Base-by-base conservation (phyloP, 2,888 invertebrate genomes). In the Euzophera pinguis region DNA sequence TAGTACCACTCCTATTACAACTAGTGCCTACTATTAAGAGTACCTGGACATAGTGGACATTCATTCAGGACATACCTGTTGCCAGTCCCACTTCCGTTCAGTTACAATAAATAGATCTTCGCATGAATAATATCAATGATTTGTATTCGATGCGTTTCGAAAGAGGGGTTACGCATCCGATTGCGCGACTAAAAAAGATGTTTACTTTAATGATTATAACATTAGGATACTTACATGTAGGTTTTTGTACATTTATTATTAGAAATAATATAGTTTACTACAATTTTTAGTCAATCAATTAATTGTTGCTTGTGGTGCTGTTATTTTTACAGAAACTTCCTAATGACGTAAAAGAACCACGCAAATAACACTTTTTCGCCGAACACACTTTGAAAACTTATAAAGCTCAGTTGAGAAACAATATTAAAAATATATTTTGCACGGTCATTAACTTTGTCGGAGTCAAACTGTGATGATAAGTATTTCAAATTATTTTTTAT, bases 51-150 rank as follows among this genome's bases (percentile, higher is more conserved):
- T 69, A 63, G 60, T 60, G 56, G 62, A 62, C 62, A 65, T 65
- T 63, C 67, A 67, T 64, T 72, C 68, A 57, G 63, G 65, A 7
- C 32, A 32, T 3, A 10, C 32, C 32, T 32, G 14, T 10, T n/a
- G 72, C 75, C 67, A 64, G 76, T 72, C 68, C 62, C 59, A 61
- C 64, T 78, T 78, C 71, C 75, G 71, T 63, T 70, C 70, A 62
- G 72, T 70, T 72, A 72, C 67, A 65, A 59, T 53, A 63, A 74
- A 70, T 61, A 59, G 66, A 65, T 66, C 54, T n/a, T 59, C 56
- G 67, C 65, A 67, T 69, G 67, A 71, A 71, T 67, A 67, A 65
- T 62, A 53, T 61, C 59, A 58, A 64, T 62, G 58, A 67, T 63
- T 63, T 55, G 56, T 64, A 63, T 66, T 14, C 65, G 57, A 49